Conservation (phyloP, 2,888 invertebrate species). For the Mythimna albipuncta region DNA sequence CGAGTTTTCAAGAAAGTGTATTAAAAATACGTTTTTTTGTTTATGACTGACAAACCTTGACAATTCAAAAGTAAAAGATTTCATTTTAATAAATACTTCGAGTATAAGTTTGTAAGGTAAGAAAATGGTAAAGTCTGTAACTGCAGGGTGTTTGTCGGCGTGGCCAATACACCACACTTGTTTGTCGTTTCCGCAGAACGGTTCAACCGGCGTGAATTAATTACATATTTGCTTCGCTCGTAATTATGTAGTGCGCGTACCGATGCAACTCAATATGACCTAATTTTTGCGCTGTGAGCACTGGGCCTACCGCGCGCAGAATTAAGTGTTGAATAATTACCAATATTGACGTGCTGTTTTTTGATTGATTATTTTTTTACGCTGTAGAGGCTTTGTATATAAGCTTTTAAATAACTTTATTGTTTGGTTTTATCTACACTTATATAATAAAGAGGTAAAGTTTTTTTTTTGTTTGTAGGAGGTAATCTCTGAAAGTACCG, state of each 20-base stretch:
- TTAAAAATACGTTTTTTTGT: no score
- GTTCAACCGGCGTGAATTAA: slow-evolving; percentile 81
- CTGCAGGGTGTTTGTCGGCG: slow-evolving; percentile 34
- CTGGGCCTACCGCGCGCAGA: slow-evolving; percentile 60
- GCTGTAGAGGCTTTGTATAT: background rate
- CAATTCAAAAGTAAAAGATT: no score
- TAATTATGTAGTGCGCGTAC: slow-evolving; percentile 79
- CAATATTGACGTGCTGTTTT: slow-evolving; percentile 41
- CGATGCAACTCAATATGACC: slow-evolving; percentile 79
- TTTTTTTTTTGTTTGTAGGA: no score
- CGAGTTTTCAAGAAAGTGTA: no score
- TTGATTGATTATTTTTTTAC: slow-evolving; percentile 45
- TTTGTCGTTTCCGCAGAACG: slow-evolving; percentile 65
- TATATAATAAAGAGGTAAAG: no score
- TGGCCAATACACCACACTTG: slow-evolving; percentile 68
- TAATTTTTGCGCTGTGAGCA: slow-evolving; percentile 73
- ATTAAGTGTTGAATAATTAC: slow-evolving; percentile 71
- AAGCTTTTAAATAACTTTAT: background rate
- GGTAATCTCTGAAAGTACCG: no score
- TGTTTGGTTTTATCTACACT: background rate
- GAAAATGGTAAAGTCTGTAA: slow-evolving; percentile 61
- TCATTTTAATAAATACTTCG: no score
- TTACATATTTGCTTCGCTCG: slow-evolving; percentile 78
- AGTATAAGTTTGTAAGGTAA: no score
- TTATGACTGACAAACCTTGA: no score